Evolutionary conservation across 2,797 vertebrate genomes (phyloP).

Genomic region (Micromesistius poutassou): DNA sequence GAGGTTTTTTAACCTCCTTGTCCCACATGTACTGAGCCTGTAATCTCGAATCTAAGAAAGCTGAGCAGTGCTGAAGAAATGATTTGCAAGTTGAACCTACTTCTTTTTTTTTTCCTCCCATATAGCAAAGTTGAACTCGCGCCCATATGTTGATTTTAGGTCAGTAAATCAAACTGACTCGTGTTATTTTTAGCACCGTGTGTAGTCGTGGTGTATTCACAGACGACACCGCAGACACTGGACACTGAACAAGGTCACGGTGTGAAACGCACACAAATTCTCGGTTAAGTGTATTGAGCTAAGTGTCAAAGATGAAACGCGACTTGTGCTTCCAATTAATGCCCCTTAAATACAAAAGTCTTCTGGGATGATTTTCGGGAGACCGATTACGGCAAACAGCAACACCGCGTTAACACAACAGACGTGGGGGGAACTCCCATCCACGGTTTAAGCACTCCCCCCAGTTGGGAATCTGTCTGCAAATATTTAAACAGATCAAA

Average conservation of each 20-base stretch:
- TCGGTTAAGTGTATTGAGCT: not conserved
- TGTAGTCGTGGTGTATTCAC: not conserved
- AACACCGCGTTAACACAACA: constrained; percentile 31
- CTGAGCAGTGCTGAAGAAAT: constrained; percentile 15
- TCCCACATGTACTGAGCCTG: constrained; percentile 27
- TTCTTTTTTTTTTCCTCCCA: too few species aligned
- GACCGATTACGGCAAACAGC: constrained; percentile 32
- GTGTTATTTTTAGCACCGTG: not conserved
- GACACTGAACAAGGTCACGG: not conserved
- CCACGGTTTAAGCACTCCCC: constrained; percentile 41
- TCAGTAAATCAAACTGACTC: not conserved
- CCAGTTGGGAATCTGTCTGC: constrained; percentile 55
- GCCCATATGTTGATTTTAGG: not conserved
- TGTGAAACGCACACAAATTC: not conserved
- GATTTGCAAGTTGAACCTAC: constrained; percentile 28
- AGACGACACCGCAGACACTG: not conserved
- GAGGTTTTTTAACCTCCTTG: constrained; percentile 14
- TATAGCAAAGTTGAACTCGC: not conserved
- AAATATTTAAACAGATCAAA: constrained; percentile 67
- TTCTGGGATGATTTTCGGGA: constrained; percentile 24
- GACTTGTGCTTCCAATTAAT: not conserved
- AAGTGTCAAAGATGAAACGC: not conserved
- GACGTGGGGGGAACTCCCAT: constrained; percentile 59
- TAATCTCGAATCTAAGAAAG: constrained; percentile 28
- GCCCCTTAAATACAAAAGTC: constrained; percentile 9